phyloP scores from a whole-genome alignment of 2,888 invertebrate genomes.

The Chymomyza procnemis region DNA sequence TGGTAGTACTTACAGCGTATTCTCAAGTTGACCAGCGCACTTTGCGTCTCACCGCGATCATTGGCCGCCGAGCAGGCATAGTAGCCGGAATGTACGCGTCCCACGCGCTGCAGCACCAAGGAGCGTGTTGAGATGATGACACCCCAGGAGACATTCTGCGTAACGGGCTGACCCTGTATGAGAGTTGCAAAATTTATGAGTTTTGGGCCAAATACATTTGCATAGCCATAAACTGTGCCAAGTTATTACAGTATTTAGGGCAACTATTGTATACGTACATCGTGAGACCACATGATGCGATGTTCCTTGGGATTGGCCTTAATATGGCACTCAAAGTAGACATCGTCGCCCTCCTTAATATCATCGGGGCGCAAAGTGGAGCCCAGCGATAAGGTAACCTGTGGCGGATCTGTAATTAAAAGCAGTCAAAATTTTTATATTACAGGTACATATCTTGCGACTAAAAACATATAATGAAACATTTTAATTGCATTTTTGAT shows the following conservation, averaged over 20 bases:
- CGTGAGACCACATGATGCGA: conserved; percentile 88
- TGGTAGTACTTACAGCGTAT: conserved; percentile 87
- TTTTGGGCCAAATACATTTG: conserved; percentile 12
- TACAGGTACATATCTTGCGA: background rate
- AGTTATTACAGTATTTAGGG: background rate
- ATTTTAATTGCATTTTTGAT: conserved; percentile 47
- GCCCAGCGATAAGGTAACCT: conserved; percentile 85
- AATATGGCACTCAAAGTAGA: conserved; percentile 89
- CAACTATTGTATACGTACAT: conserved; percentile 81
- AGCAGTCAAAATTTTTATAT: conserved; percentile 3
- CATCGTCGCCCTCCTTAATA: conserved; percentile 89
- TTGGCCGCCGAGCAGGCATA: conserved; percentile 92
- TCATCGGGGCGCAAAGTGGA: conserved; percentile 87
- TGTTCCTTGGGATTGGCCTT: conserved; percentile 87
- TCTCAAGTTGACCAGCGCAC: conserved; percentile 86
- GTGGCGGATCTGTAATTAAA: conserved; percentile 82
- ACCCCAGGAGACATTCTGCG: conserved; percentile 90
- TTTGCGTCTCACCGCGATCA: conserved; percentile 89
- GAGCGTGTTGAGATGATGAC: conserved; percentile 93
- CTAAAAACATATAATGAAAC: conserved; percentile 4
- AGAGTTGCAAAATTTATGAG: conserved; percentile 13
- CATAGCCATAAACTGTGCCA: background rate
- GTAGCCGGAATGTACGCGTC: conserved; percentile 88
- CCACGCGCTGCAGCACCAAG: conserved; percentile 90
- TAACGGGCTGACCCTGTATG: conserved; percentile 85